phyloP scores from a whole-genome alignment of 2,113 vertebrate species.

The Dipodomys stephensi region DNA sequence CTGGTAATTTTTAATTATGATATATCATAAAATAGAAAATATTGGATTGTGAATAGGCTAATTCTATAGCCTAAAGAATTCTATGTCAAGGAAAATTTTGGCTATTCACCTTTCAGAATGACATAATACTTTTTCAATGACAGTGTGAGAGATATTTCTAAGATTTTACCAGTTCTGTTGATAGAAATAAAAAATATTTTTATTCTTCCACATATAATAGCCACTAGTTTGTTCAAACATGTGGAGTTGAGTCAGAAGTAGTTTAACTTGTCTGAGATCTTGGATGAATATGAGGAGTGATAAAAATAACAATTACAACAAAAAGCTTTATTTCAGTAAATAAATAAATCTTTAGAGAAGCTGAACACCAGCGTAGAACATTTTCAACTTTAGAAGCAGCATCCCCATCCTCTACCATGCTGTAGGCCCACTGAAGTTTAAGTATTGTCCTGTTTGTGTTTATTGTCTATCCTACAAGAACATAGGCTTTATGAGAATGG shows the following conservation, averaged over 20 bases:
- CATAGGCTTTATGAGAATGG: background rate
- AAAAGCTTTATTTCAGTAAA: background rate
- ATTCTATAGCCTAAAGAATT: background rate
- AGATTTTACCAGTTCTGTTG: no score
- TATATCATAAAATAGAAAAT: background rate
- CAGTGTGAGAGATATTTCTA: background rate
- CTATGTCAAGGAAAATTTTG: background rate
- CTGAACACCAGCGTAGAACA: background rate
- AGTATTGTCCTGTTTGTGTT: background rate
- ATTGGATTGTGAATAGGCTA: background rate
- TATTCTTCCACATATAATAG: background rate
- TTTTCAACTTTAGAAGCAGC: no score
- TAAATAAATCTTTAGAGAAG: background rate
- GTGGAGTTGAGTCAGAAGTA: background rate
- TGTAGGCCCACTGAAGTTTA: background rate
- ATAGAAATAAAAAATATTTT: background rate
- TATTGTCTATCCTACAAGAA: background rate
- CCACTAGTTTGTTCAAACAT: background rate
- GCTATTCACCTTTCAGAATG: background rate
- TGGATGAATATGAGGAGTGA: no score
- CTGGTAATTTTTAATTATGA: background rate
- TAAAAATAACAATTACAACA: background rate
- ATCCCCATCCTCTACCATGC: no score
- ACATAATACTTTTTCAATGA: background rate
- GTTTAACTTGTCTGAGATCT: background rate